phyloP scores from a whole-genome alignment of 2,797 vertebrate species.

The Microcaecilia unicolor region DNA sequence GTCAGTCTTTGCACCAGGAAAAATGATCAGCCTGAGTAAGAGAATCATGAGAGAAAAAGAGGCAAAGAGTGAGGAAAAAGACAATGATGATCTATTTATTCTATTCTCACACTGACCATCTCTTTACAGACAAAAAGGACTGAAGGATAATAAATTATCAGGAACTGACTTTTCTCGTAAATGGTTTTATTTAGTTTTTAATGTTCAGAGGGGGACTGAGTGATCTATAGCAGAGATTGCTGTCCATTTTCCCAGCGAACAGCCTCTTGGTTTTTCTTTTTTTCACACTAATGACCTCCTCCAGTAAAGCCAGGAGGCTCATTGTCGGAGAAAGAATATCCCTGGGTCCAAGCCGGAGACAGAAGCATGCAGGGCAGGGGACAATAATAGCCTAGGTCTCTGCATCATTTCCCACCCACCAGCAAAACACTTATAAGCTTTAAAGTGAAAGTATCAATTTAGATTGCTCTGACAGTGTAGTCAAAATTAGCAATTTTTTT shows the following conservation, averaged over 20 bases:
- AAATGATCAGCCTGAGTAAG: no score
- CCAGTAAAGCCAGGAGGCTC: conserved; percentile 15
- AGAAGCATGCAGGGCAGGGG: not conserved
- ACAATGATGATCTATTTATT: no score
- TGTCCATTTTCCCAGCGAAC: conserved; percentile 16
- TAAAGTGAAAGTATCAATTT: no score
- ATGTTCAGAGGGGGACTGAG: conserved; percentile 5
- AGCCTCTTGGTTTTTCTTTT: not conserved
- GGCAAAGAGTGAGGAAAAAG: no score
- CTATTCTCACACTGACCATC: no score
- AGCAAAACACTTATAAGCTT: not conserved
- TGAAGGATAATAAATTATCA: conserved; percentile 13
- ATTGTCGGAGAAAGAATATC: conserved; percentile 5
- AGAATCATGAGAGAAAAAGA: no score
- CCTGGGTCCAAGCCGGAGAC: not conserved
- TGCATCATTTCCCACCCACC: not conserved
- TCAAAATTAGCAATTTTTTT: no score
- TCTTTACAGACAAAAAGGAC: no score
- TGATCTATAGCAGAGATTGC: conserved; percentile 19
- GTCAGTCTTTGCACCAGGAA: no score
- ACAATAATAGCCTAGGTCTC: conserved; percentile 7
- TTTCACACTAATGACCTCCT: conserved; percentile 16
- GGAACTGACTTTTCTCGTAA: conserved; percentile 21
- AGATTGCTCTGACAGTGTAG: no score
- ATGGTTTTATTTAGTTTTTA: conserved; percentile 27